Evolutionary conservation across 2,888 invertebrate genomes (phyloP).

Genomic region (Lymantria monacha): DNA sequence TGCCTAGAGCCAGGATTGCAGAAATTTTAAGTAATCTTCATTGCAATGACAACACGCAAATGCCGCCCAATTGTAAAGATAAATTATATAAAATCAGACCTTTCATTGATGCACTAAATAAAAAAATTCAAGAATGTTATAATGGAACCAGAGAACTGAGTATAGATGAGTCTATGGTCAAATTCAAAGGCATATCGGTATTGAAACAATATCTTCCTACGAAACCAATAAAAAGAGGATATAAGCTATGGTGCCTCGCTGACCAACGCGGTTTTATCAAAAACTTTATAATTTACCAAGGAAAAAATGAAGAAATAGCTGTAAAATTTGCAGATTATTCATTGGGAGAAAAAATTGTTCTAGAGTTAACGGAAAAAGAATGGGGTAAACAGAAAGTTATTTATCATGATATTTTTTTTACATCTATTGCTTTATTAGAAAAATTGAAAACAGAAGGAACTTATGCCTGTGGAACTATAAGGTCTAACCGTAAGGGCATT

Average conservation of each 20-base stretch:
- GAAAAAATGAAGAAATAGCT: too few relatives aligned
- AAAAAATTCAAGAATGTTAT: slow-evolving; percentile 23
- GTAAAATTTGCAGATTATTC: too few relatives aligned
- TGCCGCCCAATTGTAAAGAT: slow-evolving; percentile 16
- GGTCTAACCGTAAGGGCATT: neutral
- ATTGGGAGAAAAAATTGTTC: too few relatives aligned
- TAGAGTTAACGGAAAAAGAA: too few relatives aligned
- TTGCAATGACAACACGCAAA: slow-evolving; percentile 11
- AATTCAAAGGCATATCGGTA: too few relatives aligned
- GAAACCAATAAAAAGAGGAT: slow-evolving; percentile 38
- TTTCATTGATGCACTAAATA: slow-evolving; percentile 18
- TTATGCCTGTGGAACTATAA: too few relatives aligned
- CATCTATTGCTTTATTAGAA: neutral
- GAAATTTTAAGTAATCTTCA: slow-evolving; percentile 25
- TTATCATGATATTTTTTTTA: too few relatives aligned
- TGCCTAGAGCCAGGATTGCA: slow-evolving; percentile 21
- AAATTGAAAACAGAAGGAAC: neutral
- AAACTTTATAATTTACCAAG: slow-evolving; percentile 5
- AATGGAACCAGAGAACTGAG: slow-evolving; percentile 27
- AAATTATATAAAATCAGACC: slow-evolving; percentile 14
- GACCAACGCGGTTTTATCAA: slow-evolving; percentile 3
- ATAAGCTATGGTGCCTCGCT: slow-evolving; percentile 22
- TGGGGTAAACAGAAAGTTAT: too few relatives aligned
- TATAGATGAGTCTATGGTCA: slow-evolving; percentile 31
- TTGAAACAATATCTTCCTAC: slow-evolving; percentile 36